Evolutionary conservation across 2,113 vertebrate genomes (phyloP), one percentile per base, ranked within the genome.

Genomic region (Paradoxurus hermaphroditus): DNA sequence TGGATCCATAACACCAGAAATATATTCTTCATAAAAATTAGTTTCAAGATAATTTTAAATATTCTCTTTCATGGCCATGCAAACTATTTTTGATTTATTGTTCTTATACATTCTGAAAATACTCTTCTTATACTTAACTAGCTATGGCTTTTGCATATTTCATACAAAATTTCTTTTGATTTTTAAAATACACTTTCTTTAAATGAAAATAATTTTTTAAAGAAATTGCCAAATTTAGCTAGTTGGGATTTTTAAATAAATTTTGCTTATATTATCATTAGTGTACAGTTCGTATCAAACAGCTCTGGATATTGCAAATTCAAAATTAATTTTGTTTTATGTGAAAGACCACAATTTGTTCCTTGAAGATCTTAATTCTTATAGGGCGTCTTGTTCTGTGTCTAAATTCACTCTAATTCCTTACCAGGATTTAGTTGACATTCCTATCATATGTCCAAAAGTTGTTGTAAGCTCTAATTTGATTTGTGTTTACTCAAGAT

Each of bases 281-380:
- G 15, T 21, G 9, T 15, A 59, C 46, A 83, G 14, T 85, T 94
- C 14, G 83, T 75, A 86, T 59, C 10, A 77, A 83, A 63, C 92
- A 77, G 70, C 6, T 90, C 9, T 90, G 13, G 34, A 92, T 92
- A 87, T 59, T 97, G 1, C 2, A 78, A 39, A 67, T 72, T 92
- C 6, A 59, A 97, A 87, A 78, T 73, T 93, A 94, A 78, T 70
- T 96, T 77, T 86, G 11, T 82, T 95, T 91, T 83, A 23, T 94
- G 16, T n/a, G 44, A n/a, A 73, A 68, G 31, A 51, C 0, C 2
- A 87, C 2, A 4, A 46, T 86, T 86, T 77, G 1, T 59, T 89
- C 23, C 63, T 62, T 59, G 16, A 86, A 67, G 31, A 34, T 56
- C 21, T 79, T 79, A 81, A 63, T 15, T 86, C 31, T 91, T 73